phyloP scores from a whole-genome alignment of 37 sponge, comb jelly and placozoan species.

The Beroe ovata region DNA sequence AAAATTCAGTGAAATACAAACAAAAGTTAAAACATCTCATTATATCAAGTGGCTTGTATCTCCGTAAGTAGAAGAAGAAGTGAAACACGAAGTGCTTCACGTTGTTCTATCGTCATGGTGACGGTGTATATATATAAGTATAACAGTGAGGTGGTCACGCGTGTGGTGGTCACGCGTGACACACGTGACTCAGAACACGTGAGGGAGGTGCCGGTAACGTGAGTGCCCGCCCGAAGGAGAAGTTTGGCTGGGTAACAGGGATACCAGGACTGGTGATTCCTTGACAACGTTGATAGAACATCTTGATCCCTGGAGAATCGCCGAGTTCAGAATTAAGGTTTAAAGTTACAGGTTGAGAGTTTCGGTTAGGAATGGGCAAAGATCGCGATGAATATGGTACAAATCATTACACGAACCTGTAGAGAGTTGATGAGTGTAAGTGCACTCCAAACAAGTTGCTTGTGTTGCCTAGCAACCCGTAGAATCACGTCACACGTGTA shows the following conservation, averaged over 20 bases:
- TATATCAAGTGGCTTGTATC: no score
- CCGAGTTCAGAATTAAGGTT: background rate
- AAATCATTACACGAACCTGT: background rate
- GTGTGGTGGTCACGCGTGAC: constrained; percentile 37
- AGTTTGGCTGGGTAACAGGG: constrained; percentile 39
- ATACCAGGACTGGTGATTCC: constrained; percentile 31
- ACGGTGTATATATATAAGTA: background rate
- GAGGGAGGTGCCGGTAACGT: constrained; percentile 46
- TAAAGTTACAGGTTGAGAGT: background rate
- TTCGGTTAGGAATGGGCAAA: background rate
- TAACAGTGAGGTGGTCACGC: no score
- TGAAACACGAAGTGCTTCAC: no score
- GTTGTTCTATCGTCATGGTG: background rate
- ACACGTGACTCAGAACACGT: constrained; percentile 36
- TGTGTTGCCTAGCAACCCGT: constrained; percentile 50
- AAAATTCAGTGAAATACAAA: background rate
- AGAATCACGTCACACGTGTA: constrained; percentile 51
- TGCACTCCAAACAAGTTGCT: constrained; percentile 52
- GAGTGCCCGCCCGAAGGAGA: constrained; percentile 29
- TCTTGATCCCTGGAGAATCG: constrained; percentile 8
- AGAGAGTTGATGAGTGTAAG: constrained; percentile 54
- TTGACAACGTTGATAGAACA: constrained; percentile 42
- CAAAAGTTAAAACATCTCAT: background rate
- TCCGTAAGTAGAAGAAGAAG: no score
- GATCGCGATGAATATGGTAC: background rate